Base-by-base conservation (phyloP, 53 echinoderm and acorn worm genomes). In the Echinarachnius parma region DNA sequence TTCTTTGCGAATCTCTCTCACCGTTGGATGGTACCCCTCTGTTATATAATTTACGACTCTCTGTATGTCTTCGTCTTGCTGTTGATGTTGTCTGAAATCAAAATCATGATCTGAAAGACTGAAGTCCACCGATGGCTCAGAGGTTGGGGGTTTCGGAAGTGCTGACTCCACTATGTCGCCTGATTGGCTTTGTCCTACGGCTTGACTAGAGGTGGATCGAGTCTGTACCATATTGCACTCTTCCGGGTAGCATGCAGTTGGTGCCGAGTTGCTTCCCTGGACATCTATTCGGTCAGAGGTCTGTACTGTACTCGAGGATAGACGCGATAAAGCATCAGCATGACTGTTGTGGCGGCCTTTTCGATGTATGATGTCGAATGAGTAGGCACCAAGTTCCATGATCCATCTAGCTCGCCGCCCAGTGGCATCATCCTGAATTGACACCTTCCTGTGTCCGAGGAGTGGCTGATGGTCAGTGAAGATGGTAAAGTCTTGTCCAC, bases 401-500 rank as follows among this genome's bases (percentile, higher is more conserved):
- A n/a, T n/a, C n/a, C n/a, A n/a, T n/a, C n/a, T n/a, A n/a, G n/a
- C n/a, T n/a, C n/a, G n/a, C n/a, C n/a, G n/a, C n/a, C n/a, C n/a
- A n/a, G n/a, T n/a, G n/a, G n/a, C n/a, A n/a, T n/a, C n/a, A n/a
- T n/a, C n/a, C n/a, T 60, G 60, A 32, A n/a, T n/a, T n/a, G n/a
- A n/a, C n/a, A n/a, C n/a, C n/a, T n/a, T n/a, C n/a, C n/a, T 34
- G 32, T 31, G n/a, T n/a, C n/a, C n/a, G n/a, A n/a, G n/a, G n/a
- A n/a, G n/a, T n/a, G n/a, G n/a, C n/a, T 55, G 30, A 28, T 72
- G 72, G 19, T 72, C 72, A 5, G 75, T 75, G 18, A 59, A 14
- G 3, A 76, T 60, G 8, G 46, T 47, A 27, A 76, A 59, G 29
- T 39, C 45, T 20, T 60, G 45, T 16, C 28, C 8, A 60, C 46